Conservation (phyloP, 1,140 invertebrate species). For the Nephotettix cincticeps region DNA sequence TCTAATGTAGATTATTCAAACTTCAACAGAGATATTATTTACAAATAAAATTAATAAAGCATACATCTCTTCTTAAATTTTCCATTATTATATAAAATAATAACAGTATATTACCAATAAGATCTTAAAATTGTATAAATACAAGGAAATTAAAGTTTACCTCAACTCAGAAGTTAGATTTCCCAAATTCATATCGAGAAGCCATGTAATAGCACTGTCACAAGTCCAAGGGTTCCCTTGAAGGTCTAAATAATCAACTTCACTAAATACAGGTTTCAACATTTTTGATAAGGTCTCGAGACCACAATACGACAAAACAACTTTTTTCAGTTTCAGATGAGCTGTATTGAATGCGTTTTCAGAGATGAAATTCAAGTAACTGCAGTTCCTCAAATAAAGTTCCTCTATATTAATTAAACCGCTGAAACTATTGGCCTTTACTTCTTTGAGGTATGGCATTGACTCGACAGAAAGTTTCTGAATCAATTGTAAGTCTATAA, state of each 20-base stretch:
- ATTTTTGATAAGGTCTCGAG: not conserved
- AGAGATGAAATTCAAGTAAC: not conserved
- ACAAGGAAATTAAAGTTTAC: too few relatives aligned
- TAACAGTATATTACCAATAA: too few relatives aligned
- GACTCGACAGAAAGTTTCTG: not conserved
- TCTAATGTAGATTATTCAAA: too few relatives aligned
- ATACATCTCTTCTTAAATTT: too few relatives aligned
- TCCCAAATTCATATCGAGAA: not conserved
- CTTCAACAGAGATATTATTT: too few relatives aligned
- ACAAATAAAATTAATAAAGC: too few relatives aligned
- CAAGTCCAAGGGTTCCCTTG: constrained; percentile 10
- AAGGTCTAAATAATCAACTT: not conserved
- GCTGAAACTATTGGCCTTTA: not conserved
- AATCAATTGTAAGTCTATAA: not conserved
- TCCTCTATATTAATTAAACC: not conserved
- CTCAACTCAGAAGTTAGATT: too few relatives aligned
- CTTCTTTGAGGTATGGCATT: not conserved
- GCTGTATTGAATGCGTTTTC: not conserved
- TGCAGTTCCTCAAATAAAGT: not conserved
- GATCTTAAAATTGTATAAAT: too few relatives aligned
- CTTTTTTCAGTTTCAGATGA: not conserved
- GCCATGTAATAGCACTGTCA: not conserved
- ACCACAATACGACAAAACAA: not conserved
- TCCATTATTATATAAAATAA: too few relatives aligned
- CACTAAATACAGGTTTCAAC: not conserved